Conservation (phyloP, 2,113 vertebrate genomes). For the Pituophis catenifer region DNA sequence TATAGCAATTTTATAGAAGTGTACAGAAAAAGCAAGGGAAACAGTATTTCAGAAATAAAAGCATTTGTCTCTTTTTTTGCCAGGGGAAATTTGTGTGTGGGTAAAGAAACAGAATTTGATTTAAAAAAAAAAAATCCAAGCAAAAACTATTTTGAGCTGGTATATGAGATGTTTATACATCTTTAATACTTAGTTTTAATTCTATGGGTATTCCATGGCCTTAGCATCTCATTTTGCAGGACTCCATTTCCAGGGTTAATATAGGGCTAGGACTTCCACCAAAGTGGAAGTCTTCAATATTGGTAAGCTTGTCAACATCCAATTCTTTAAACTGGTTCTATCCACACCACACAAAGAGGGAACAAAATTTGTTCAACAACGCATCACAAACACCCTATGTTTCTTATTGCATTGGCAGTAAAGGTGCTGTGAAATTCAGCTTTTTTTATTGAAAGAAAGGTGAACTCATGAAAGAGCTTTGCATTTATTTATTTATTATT, state of each 20-base stretch:
- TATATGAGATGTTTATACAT: neutral
- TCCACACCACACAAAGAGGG: neutral
- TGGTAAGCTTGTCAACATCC: neutral
- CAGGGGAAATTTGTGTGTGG: neutral
- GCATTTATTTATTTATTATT: too few species aligned
- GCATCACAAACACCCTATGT: neutral
- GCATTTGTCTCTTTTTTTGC: neutral
- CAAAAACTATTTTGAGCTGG: neutral
- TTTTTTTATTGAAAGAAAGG: neutral
- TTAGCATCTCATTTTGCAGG: neutral
- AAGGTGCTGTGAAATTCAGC: neutral
- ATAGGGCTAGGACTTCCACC: neutral
- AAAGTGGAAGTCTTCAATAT: neutral
- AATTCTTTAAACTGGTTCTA: neutral
- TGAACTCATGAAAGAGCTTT: neutral
- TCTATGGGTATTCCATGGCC: neutral
- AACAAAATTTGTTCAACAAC: neutral
- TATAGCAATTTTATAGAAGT: neutral
- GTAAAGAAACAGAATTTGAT: neutral
- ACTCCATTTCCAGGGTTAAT: neutral
- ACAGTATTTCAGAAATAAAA: neutral
- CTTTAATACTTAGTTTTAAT: neutral
- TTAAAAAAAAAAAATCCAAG: neutral
- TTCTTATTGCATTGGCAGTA: neutral
- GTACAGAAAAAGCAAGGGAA: neutral